Conservation (phyloP, 2,113 vertebrate species). For the Orthonyx spaldingii region DNA sequence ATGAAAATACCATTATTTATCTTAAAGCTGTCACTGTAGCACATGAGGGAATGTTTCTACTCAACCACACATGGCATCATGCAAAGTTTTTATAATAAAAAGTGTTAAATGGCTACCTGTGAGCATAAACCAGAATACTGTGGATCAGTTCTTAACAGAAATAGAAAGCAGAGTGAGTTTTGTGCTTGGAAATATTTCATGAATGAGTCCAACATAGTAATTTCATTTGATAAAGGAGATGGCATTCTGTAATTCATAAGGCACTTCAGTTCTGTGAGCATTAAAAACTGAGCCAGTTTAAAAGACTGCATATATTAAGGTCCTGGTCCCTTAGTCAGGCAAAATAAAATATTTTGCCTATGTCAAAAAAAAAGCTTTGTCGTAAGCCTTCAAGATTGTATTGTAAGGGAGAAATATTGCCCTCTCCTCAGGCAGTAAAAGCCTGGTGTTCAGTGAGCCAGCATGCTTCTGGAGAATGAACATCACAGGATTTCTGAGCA, state of each 20-base stretch:
- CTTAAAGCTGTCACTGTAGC: neutral
- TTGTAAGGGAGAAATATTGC: conserved; percentile 2
- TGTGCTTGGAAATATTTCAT: neutral
- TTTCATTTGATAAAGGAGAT: conserved; percentile 11
- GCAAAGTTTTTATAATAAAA: neutral
- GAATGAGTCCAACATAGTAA: neutral
- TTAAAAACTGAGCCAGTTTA: neutral
- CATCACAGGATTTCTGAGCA: neutral
- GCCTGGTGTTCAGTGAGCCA: neutral
- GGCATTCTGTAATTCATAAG: neutral
- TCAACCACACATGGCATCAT: neutral
- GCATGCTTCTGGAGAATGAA: neutral
- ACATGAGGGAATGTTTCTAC: neutral
- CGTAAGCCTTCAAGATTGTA: neutral
- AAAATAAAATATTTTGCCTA: conserved; percentile 28
- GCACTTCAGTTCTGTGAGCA: neutral
- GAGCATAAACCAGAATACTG: neutral
- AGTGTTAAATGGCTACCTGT: neutral
- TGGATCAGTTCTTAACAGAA: neutral
- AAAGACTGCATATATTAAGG: conserved; percentile 15
- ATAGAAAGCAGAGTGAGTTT: neutral
- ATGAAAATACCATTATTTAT: neutral
- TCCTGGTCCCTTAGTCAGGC: neutral
- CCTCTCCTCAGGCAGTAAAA: neutral
- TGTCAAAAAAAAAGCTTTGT: neutral